Conservation (phyloP, 2,797 vertebrate species). For the Gymnothorax javanicus region DNA sequence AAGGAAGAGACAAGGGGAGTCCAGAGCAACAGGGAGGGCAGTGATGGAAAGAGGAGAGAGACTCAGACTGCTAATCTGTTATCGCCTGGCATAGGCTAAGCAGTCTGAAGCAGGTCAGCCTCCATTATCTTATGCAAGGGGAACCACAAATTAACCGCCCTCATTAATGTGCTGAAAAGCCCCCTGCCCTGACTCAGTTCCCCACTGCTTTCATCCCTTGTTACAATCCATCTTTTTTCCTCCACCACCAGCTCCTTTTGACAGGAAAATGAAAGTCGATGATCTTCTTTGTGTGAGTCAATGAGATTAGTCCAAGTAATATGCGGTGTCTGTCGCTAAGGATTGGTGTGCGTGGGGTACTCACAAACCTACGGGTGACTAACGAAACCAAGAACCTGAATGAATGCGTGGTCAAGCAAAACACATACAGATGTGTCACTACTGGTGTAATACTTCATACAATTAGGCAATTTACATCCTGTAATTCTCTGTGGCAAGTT, state of each 20-base stretch:
- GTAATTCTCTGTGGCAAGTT: no score
- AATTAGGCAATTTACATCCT: no score
- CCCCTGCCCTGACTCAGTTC: conserved; percentile 55
- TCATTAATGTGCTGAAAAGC: conserved; percentile 37
- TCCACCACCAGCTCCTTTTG: conserved; percentile 42
- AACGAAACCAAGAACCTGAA: no score
- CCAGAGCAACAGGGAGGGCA: neutral
- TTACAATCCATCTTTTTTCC: conserved; percentile 44
- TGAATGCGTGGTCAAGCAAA: no score
- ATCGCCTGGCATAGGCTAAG: conserved; percentile 66
- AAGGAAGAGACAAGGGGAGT: conserved; percentile 1
- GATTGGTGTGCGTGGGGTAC: conserved; percentile 23
- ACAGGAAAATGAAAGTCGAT: conserved; percentile 32
- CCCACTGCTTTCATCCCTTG: conserved; percentile 45
- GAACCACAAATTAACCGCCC: conserved; percentile 54
- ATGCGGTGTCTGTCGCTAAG: neutral
- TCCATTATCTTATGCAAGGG: conserved; percentile 55
- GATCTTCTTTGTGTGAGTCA: conserved; percentile 31
- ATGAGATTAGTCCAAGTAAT: neutral
- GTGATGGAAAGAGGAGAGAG: conserved; percentile 29
- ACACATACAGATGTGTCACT: no score
- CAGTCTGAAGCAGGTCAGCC: conserved; percentile 67
- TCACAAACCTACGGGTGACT: neutral
- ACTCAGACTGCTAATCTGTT: conserved; percentile 61
- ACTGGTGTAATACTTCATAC: no score